phyloP scores from a whole-genome alignment of 2,797 vertebrate species.

The Sebastes itinus region DNA sequence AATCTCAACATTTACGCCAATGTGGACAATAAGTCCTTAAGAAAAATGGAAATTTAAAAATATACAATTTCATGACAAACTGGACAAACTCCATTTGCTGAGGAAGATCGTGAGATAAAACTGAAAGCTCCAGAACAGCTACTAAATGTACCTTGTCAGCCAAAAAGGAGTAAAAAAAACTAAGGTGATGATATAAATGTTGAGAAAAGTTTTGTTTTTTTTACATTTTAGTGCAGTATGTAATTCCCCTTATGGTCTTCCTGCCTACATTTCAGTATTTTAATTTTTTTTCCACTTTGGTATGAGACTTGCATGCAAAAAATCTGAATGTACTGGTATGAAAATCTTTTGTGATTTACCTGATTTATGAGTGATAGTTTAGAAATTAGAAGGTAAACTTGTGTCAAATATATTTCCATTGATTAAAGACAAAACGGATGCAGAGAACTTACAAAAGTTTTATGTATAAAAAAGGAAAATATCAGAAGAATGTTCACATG shows the following conservation, averaged over 20 bases:
- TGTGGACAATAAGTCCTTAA: not conserved
- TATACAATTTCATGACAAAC: not conserved
- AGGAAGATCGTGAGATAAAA: not conserved
- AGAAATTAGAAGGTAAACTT: not conserved
- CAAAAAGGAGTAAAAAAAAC: not conserved
- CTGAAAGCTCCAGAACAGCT: not conserved
- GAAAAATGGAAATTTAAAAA: not conserved
- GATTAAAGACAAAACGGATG: slow-evolving; percentile 41
- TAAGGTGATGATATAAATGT: not conserved
- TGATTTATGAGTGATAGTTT: not conserved
- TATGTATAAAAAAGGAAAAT: slow-evolving; percentile 44
- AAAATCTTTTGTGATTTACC: not conserved
- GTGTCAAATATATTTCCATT: slow-evolving; percentile 45
- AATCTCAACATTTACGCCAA: not conserved
- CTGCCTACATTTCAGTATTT: not conserved
- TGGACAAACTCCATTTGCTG: not conserved
- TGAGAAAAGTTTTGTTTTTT: not conserved
- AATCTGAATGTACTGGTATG: not conserved
- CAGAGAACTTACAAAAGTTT: slow-evolving; percentile 60
- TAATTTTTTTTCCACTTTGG: not conserved
- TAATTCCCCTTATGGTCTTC: not conserved
- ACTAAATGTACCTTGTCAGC: not conserved
- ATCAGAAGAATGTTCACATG: slow-evolving; percentile 39
- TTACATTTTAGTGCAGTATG: not conserved
- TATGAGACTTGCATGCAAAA: not conserved